Evolutionary conservation across 2,797 vertebrate genomes (phyloP).

Genomic region (Kryptolebias ocellatus): DNA sequence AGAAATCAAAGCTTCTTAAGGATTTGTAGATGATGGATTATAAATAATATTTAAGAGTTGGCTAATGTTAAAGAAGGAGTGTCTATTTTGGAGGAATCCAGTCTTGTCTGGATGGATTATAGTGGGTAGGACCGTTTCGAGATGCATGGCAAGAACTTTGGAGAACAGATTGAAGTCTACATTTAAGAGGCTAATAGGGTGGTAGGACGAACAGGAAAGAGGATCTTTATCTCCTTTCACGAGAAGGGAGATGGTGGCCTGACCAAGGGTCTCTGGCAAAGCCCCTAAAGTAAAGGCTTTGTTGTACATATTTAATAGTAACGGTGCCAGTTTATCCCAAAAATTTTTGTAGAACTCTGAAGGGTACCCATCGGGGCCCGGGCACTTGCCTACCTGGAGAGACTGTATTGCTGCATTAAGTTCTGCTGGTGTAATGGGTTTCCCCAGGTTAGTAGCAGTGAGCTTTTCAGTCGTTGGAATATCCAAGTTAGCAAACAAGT

Average conservation of each 20-base stretch:
- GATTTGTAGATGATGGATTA: neutral
- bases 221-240: neutral
- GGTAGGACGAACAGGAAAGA: neutral
- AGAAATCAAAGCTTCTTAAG: neutral
- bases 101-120: neutral
- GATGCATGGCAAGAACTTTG: neutral
- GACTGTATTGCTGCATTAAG: neutral
- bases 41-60: neutral
- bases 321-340: neutral
- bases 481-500: neutral
- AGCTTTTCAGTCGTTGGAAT: neutral
- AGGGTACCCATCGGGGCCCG: neutral
- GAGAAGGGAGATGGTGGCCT: neutral
- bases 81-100: neutral
- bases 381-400: neutral
- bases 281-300: neutral
- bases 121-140: neutral
- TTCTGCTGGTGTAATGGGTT: neutral
- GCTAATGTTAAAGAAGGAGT: neutral
- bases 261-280: neutral
- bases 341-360: neutral
- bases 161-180: neutral
- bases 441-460: neutral
- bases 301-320: neutral
- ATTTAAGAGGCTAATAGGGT: neutral